These are phyloP conservation scores for Campoletis raptor DNA, from an alignment of 2,888 invertebrate genomes.

Conservation along the genomic window DNA sequence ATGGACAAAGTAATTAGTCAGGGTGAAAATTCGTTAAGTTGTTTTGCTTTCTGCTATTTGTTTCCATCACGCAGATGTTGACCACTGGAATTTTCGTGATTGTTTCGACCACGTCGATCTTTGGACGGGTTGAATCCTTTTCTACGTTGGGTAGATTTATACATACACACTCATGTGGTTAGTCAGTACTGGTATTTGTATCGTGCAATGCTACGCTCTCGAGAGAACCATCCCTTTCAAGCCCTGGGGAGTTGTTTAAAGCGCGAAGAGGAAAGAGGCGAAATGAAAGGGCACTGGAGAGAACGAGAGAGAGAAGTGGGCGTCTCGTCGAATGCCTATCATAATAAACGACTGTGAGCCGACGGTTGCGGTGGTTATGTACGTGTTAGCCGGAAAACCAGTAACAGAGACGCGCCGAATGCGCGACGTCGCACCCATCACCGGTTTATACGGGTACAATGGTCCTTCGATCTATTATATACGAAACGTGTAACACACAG, in stretches of 20 bases:
- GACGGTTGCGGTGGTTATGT: slow-evolving; percentile 51
- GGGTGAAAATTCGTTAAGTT: neutral
- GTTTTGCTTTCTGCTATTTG: neutral
- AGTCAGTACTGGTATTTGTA: slow-evolving; percentile 51
- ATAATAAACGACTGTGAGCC: slow-evolving; percentile 71
- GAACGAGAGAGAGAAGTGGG: slow-evolving; percentile 20
- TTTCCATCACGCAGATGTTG: slow-evolving; percentile 16
- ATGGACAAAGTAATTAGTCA: neutral
- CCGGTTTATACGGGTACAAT: slow-evolving; percentile 30
- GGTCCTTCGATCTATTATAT: slow-evolving; percentile 48
- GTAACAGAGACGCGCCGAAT: slow-evolving; percentile 45
- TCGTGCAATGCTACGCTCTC: slow-evolving; percentile 68
- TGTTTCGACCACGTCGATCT: slow-evolving; percentile 46
- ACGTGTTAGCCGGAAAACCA: slow-evolving; percentile 60
- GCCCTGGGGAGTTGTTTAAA: slow-evolving; percentile 57
- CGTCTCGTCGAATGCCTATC: slow-evolving; percentile 69
- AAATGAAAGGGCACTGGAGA: slow-evolving; percentile 33
- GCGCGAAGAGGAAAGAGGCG: slow-evolving; percentile 25
- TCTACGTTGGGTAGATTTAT: slow-evolving; percentile 2
- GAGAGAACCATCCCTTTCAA: slow-evolving; percentile 50
- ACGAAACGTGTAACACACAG: slow-evolving; percentile 13
- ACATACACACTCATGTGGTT: slow-evolving; percentile 37
- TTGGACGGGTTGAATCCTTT: slow-evolving; percentile 22
- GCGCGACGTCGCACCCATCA: slow-evolving; percentile 36
- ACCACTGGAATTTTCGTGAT: slow-evolving; percentile 12